Evolutionary conservation across 2,888 invertebrate genomes (phyloP).

Genomic region (Drosophila bunnanda): DNA sequence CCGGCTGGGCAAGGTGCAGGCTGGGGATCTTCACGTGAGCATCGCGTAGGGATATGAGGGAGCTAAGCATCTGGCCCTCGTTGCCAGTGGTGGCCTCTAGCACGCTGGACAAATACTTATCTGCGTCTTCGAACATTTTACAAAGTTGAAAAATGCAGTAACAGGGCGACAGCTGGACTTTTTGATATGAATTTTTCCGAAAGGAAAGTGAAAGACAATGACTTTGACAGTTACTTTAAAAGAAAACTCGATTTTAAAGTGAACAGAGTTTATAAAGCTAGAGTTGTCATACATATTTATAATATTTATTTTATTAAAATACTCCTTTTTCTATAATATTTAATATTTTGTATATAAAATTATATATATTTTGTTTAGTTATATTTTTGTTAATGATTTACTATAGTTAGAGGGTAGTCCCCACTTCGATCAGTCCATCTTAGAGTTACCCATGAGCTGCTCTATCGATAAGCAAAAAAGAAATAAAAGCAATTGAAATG

Average conservation of each 20-base stretch:
- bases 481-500: constrained; percentile 68
- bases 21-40: too few relatives aligned
- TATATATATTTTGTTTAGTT: too few relatives aligned
- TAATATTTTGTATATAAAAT: too few relatives aligned
- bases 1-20: too few relatives aligned
- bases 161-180: not conserved
- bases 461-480: constrained; percentile 9
- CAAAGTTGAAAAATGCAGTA: too few relatives aligned
- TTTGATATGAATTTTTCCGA: not conserved
- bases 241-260: not conserved
- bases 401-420: not conserved
- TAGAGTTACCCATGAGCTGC: not conserved
- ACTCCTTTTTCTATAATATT: too few relatives aligned
- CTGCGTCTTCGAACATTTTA: not conserved
- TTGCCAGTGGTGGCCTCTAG: not conserved
- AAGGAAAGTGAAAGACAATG: not conserved
- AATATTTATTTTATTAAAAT: too few relatives aligned
- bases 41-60: not conserved
- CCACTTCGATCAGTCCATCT: not conserved
- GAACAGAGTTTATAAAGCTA: not conserved
- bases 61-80: not conserved
- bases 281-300: not conserved
- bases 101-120: not conserved
- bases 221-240: not conserved
- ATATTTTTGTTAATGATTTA: too few relatives aligned